Conservation (phyloP, 1,140 invertebrate genomes). For the Sminthurides bifidus region DNA sequence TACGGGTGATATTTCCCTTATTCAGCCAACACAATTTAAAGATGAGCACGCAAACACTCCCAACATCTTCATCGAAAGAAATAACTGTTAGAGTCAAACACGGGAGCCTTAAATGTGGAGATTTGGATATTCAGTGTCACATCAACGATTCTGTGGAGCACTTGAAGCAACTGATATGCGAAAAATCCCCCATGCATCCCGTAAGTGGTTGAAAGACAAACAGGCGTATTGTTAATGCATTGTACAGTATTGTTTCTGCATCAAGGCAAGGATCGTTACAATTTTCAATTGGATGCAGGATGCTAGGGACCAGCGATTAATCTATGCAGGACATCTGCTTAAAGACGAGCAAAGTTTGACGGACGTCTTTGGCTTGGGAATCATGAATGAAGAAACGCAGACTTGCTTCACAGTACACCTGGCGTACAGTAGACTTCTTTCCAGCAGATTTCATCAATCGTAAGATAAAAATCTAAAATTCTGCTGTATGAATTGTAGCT, state of each 20-base stretch:
- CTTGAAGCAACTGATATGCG: constrained; percentile 22
- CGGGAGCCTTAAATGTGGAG: constrained; percentile 23
- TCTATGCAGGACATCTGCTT: constrained; percentile 29
- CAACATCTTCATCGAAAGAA: no score
- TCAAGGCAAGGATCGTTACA: background rate
- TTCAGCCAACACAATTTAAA: no score
- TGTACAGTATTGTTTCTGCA: background rate
- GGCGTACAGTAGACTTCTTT: constrained; percentile 18
- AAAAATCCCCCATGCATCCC: constrained; percentile 18
- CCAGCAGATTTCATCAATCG: no score
- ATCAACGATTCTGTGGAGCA: constrained; percentile 9
- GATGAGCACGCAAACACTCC: no score
- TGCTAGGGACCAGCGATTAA: constrained; percentile 24
- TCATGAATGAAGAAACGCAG: constrained; percentile 5
- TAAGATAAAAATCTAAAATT: no score
- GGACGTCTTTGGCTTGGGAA: constrained; percentile 16
- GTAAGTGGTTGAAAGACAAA: constrained; percentile 13
- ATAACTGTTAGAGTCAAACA: constrained; percentile 12
- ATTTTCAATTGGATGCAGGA: constrained; percentile 17
- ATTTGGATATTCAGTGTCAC: constrained; percentile 23
- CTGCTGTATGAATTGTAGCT: no score
- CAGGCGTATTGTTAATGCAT: background rate
- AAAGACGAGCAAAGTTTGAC: constrained; percentile 23
- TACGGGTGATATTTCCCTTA: no score
- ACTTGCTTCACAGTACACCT: constrained; percentile 24